Conservation (phyloP, 2,113 vertebrate species). For the Pipra filicauda region DNA sequence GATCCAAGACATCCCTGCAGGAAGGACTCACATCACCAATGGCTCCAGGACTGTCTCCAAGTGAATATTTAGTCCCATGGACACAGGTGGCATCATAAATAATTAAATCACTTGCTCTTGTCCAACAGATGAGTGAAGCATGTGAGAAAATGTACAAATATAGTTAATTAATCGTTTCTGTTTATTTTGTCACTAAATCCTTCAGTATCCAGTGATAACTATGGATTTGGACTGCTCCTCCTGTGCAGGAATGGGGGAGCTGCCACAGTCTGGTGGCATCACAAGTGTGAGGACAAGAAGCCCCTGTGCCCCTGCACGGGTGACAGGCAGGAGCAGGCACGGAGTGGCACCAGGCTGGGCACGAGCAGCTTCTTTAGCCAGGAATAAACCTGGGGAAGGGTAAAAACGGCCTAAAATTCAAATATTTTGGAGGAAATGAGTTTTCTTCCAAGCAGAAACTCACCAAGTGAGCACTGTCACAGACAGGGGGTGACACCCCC, state of each 20-base stretch:
- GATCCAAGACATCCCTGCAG: neutral
- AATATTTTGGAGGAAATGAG: neutral
- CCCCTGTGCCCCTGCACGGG: fast-evolving
- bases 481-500: neutral
- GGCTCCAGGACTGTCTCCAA: neutral
- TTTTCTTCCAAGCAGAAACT: neutral
- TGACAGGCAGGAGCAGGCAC: neutral
- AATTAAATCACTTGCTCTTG: neutral
- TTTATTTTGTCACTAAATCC: neutral
- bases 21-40: fast-evolving
- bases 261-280: neutral
- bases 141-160: fast-evolving
- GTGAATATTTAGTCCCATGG: neutral
- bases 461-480: fast-evolving
- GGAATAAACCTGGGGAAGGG: neutral
- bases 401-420: neutral
- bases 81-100: neutral
- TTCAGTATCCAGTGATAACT: neutral
- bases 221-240: fast-evolving
- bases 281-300: fast-evolving
- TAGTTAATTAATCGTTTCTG: neutral
- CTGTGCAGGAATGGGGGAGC: neutral
- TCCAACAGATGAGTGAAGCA: neutral
- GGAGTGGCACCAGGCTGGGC: fast-evolving
- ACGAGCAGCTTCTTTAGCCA: neutral